A percentile compares a stretch with the other conserved stretches of the same genome.
phyloP scores from a whole-genome alignment of 2,113 vertebrate species.

The Columbina picui region DNA sequence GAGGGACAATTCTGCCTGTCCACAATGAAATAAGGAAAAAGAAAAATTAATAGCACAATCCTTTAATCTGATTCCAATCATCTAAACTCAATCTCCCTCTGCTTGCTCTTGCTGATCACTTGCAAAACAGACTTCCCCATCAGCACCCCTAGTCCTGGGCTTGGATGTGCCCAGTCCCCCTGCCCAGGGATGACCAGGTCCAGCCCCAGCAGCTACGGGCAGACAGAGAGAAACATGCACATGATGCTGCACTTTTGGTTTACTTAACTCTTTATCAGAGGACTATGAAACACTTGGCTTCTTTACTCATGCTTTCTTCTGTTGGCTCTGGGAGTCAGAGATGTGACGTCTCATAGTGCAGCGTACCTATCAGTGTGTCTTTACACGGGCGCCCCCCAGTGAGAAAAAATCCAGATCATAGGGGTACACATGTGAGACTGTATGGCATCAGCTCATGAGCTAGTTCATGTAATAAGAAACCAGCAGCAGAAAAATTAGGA shows the following conservation, averaged over 20 bases:
- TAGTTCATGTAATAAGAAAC: neutral
- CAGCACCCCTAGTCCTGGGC: neutral
- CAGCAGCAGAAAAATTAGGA: neutral
- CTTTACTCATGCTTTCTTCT: fast-evolving
- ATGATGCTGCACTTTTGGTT: fast-evolving
- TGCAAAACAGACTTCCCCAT: neutral
- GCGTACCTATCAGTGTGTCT: fast-evolving
- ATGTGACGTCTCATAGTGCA: neutral
- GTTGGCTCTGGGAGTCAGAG: neutral
- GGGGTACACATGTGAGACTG: neutral
- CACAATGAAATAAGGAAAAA: neutral
- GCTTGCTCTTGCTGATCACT: neutral
- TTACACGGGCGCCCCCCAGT: neutral
- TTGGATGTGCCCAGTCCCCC: neutral
- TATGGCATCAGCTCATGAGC: neutral
- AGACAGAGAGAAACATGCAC: neutral
- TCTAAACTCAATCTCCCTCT: neutral
- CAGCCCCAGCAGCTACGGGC: too few relatives aligned
- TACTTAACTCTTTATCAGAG: neutral
- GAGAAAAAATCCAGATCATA: neutral
- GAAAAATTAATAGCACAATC: neutral
- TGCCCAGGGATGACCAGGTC: neutral
- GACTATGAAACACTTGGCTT: neutral
- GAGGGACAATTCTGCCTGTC: neutral
- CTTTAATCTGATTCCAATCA: neutral